A percentile compares a stretch with the other conserved stretches of the same genome.
phyloP scores from a whole-genome alignment of 2,888 invertebrate species.

The Eupithecia vulgata region DNA sequence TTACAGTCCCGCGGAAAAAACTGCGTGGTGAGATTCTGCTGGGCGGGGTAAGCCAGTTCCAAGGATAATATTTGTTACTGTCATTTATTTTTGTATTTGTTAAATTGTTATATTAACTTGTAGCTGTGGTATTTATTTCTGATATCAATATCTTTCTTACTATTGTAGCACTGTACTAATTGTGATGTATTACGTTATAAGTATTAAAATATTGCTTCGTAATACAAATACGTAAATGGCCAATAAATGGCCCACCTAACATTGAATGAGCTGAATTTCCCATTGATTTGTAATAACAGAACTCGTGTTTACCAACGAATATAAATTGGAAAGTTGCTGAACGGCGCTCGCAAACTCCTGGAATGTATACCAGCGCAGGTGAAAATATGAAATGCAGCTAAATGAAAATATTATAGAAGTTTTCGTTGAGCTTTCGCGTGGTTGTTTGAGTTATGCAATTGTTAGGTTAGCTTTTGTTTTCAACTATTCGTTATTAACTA shows the following conservation, averaged over 20 bases:
- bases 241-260: not conserved
- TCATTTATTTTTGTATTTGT: too few relatives aligned
- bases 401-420: slow-evolving; percentile 31
- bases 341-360: slow-evolving; percentile 48
- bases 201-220: too few relatives aligned
- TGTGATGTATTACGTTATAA: too few relatives aligned
- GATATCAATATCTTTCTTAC: too few relatives aligned
- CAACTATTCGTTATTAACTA: not conserved
- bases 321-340: slow-evolving; percentile 50
- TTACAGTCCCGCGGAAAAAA: too few relatives aligned
- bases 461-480: not conserved
- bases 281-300: not conserved
- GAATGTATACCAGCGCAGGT: slow-evolving; percentile 29
- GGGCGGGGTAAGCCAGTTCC: too few relatives aligned
- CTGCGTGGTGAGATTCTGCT: too few relatives aligned
- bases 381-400: slow-evolving; percentile 25
- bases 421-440: not conserved
- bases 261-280: not conserved
- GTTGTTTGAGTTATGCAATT: not conserved
- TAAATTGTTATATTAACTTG: too few relatives aligned
- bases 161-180: too few relatives aligned
- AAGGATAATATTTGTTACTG: too few relatives aligned
- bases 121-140: too few relatives aligned
- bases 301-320: not conserved
- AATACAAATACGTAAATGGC: not conserved